Evolutionary conservation across 1,140 invertebrate species (phyloP).

Genomic region (Eulimnadia texana): DNA sequence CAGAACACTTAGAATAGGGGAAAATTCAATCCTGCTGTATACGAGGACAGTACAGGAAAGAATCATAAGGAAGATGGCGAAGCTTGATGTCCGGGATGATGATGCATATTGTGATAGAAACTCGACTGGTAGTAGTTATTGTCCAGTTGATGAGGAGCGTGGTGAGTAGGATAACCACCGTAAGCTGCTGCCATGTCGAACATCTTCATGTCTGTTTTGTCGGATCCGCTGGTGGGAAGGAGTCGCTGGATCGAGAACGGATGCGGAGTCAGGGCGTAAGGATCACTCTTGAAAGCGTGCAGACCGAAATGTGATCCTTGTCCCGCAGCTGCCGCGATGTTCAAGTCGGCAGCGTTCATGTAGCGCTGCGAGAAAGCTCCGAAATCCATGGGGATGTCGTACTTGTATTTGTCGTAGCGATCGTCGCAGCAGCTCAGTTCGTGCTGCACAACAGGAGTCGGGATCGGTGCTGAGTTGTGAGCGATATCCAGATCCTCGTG

Average conservation of each 20-base stretch:
- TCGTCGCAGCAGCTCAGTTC: slow-evolving; percentile 12
- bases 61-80: background rate
- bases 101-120: background rate
- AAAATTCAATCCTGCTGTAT: too few relatives aligned
- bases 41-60: background rate
- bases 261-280: slow-evolving; percentile 32
- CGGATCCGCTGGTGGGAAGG: slow-evolving; percentile 53
- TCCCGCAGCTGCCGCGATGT: background rate
- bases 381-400: background rate
- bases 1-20: too few relatives aligned
- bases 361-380: slow-evolving; percentile 11
- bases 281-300: slow-evolving; percentile 2
- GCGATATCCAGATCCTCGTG: slow-evolving; percentile 1
- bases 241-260: slow-evolving; percentile 88
- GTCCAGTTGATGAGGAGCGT: background rate
- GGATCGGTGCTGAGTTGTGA: slow-evolving; percentile 7
- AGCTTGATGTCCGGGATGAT: background rate
- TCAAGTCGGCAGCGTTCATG: background rate
- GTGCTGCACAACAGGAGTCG: slow-evolving; percentile 12
- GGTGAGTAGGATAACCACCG: slow-evolving; percentile 29
- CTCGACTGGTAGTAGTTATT: background rate
- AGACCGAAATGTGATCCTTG: slow-evolving; percentile 1
- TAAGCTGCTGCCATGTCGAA: slow-evolving; percentile 40
- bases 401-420: slow-evolving; percentile 15
- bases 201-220: slow-evolving; percentile 45